A percentile compares a stretch with the other conserved stretches of the same genome.
Evolutionary conservation across 35 echinoderm and acorn worm genomes (phyloP).

Genomic region (Nesometra sesokonis): DNA sequence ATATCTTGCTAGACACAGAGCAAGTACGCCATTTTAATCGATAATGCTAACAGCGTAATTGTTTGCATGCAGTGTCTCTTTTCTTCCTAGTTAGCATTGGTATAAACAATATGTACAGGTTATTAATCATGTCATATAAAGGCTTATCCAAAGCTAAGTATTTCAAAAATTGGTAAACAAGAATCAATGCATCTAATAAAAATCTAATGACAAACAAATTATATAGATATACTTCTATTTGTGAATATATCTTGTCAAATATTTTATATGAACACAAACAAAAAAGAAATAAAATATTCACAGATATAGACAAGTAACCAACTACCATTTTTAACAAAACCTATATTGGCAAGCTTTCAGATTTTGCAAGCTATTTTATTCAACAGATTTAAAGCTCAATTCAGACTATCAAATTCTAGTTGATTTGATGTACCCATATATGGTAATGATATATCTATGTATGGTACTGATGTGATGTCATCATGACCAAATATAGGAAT

Average conservation of each 20-base stretch:
- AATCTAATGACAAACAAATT: neutral
- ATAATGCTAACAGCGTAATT: too few species aligned
- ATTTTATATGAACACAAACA: neutral
- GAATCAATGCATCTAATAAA: neutral
- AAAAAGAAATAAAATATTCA: neutral
- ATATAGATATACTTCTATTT: neutral
- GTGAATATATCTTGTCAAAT: neutral
- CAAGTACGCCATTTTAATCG: too few species aligned
- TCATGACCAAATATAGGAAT: too few species aligned
- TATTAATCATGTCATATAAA: neutral
- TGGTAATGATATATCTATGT: too few species aligned
- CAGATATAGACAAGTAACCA: too few species aligned
- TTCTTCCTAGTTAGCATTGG: neutral
- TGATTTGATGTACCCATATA: too few species aligned
- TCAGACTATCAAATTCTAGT: too few species aligned
- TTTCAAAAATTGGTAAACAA: neutral
- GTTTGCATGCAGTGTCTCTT: neutral
- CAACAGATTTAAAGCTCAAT: too few species aligned
- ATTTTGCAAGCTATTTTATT: too few species aligned
- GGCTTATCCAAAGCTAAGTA: neutral
- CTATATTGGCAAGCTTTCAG: too few species aligned
- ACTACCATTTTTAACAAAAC: too few species aligned
- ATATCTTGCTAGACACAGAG: neutral
- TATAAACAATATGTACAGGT: neutral
- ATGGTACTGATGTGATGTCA: too few species aligned